Evolutionary conservation across 1,140 invertebrate genomes (phyloP).

Genomic region (Lepidotrigona ventralis): DNA sequence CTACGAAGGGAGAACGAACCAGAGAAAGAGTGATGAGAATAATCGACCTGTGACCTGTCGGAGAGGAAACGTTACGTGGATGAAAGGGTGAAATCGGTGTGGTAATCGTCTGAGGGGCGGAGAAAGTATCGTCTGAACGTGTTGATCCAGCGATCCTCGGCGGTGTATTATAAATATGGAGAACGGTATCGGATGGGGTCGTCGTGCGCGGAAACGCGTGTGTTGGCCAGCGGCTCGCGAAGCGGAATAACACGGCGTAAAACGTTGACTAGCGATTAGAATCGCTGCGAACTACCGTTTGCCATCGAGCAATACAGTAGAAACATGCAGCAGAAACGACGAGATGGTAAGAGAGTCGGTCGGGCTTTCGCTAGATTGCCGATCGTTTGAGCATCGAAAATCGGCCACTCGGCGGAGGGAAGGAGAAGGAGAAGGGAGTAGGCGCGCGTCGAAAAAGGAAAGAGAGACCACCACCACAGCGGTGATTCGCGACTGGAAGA

Average conservation of each 20-base stretch:
- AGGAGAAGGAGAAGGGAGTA: slow-evolving; percentile 38
- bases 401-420: neutral
- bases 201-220: neutral
- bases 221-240: neutral
- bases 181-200: neutral
- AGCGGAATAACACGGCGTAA: neutral
- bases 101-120: slow-evolving; percentile 59
- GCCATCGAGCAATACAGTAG: too few species aligned
- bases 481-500: slow-evolving; percentile 64
- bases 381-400: too few species aligned
- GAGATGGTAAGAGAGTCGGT: too few species aligned
- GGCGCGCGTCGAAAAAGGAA: slow-evolving; percentile 63
- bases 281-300: neutral
- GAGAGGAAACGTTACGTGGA: neutral
- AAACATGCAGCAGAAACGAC: too few species aligned
- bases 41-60: neutral
- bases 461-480: slow-evolving; percentile 30
- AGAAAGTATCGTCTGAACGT: slow-evolving; percentile 53
- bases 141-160: slow-evolving; percentile 10
- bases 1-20: too few species aligned
- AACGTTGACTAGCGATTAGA: neutral
- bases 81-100: slow-evolving; percentile 58
- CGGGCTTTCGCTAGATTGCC: too few species aligned
- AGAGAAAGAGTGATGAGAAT: neutral
- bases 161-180: neutral